A percentile compares a stretch with the other conserved stretches of the same genome.
Evolutionary conservation across 2,113 vertebrate genomes (phyloP).

Genomic region (Paedocypris sp.): DNA sequence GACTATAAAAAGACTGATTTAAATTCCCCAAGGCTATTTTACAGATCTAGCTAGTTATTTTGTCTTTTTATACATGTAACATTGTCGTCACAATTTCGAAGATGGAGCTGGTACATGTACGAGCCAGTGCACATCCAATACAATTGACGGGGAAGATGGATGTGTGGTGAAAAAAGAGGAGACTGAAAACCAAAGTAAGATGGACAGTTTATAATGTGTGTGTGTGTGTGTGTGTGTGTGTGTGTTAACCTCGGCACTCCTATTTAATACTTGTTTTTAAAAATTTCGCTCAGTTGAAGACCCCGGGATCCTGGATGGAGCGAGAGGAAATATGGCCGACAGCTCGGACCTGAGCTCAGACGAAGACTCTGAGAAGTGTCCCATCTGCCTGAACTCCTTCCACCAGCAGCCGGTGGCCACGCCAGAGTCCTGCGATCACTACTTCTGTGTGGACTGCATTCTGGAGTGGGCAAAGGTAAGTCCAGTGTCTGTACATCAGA

Average conservation of each 20-base stretch:
- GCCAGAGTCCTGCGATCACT: conserved; percentile 85
- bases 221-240: no score
- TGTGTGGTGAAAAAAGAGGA: conserved; percentile 59
- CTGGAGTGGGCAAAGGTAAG: conserved; percentile 90
- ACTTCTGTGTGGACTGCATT: conserved; percentile 95
- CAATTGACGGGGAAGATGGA: conserved; percentile 51
- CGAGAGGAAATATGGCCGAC: conserved; percentile 26
- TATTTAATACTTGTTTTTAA: no score
- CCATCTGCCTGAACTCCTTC: conserved; percentile 88
- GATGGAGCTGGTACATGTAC: conserved; percentile 47
- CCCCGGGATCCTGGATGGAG: conserved; percentile 37
- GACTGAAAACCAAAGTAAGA: conserved; percentile 63
- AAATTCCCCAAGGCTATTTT: no score
- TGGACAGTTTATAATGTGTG: not conserved
- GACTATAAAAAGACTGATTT: no score
- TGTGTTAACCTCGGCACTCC: no score
- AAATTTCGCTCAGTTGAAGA: no score
- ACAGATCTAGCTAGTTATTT: no score
- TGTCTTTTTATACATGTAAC: no score
- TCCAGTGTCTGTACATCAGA: not conserved
- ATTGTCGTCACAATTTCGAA: no score
- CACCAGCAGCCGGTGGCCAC: conserved; percentile 83
- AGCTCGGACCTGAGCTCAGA: conserved; percentile 64
- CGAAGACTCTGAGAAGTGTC: conserved; percentile 81
- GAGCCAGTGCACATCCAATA: conserved; percentile 41